These are phyloP conservation scores for Baccha elongata DNA, from an alignment of 2,888 invertebrate genomes.

Conservation along the genomic window DNA sequence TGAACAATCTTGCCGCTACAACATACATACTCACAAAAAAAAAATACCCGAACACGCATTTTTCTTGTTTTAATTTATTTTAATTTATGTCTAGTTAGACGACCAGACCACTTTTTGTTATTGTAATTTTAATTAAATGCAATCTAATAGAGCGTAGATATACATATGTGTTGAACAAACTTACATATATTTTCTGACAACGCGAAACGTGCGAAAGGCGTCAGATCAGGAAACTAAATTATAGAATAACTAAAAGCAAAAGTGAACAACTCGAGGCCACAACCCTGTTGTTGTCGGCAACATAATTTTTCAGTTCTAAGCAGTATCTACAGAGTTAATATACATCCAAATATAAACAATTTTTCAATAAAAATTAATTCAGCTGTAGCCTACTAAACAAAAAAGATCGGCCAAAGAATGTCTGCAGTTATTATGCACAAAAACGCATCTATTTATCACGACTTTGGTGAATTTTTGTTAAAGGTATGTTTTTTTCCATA, in stretches of 20 bases:
- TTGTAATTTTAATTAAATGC: slow-evolving; percentile 18
- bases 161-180: slow-evolving; percentile 48
- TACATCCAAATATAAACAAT: slow-evolving; percentile 1
- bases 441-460: slow-evolving; percentile 73
- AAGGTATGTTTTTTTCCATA: slow-evolving; percentile 60
- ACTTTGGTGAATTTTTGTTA: slow-evolving; percentile 69
- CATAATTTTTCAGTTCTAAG: neutral
- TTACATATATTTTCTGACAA: slow-evolving; percentile 41
- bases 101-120: slow-evolving; percentile 11
- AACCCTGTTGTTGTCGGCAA: slow-evolving; percentile 44
- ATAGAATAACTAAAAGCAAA: slow-evolving; percentile 29
- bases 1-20: slow-evolving; percentile 47
- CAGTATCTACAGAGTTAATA: neutral
- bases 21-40: slow-evolving; percentile 36
- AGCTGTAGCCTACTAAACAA: slow-evolving; percentile 63
- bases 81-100: slow-evolving; percentile 64
- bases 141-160: slow-evolving; percentile 58
- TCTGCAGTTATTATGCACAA: slow-evolving; percentile 73
- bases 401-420: slow-evolving; percentile 61
- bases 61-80: slow-evolving; percentile 66
- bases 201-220: slow-evolving; percentile 30
- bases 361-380: slow-evolving; percentile 25
- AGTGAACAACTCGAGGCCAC: slow-evolving; percentile 61
- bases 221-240: slow-evolving; percentile 52
- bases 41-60: slow-evolving; percentile 31